Base-by-base conservation (phyloP, 2,888 invertebrate genomes). In the Pristionchus entomophagus region DNA sequence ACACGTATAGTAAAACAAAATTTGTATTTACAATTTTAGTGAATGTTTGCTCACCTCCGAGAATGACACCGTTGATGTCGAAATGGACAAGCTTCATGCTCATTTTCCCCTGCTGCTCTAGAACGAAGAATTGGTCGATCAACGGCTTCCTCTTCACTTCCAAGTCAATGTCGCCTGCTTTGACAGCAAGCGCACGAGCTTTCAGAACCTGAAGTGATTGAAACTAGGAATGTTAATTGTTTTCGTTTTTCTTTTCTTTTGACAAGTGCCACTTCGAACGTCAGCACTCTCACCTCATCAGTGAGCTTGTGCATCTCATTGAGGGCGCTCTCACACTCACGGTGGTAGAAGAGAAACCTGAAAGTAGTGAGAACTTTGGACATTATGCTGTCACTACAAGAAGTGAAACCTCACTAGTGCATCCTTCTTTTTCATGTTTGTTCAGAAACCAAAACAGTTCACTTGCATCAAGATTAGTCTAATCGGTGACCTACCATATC, bases 41-140 rank as follows among this genome's bases (percentile, higher is more conserved):
- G n/a, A n/a, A n/a, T n/a, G n/a, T n/a, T n/a, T n/a, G n/a, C n/a
- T n/a, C n/a, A 87, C 89, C 89, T 69, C 94, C 94, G 91, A 94
- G 94, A 94, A 94, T 94, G 90, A 94, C 94, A n/a, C 94, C 94
- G 89, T 94, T 94, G 56, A 94, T 94, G 90, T 94, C 94, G 87
- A 94, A 94, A 51, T 93, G 90, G 29, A 95, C 94, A 80, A 94
- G 94, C 5, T 91, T 89, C 80, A 91, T 88, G 2, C 93, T 92
- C 84, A 94, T 88, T 6, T 90, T 88, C 14, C 91, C 88, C 22
- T 92, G 91, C 4, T 92, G 90, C 8, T 92, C 89, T 78, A 93
- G 89, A 62, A 93, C 92, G 49, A 95, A 90, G 35, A 95, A 90
- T 89, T 94, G 90, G 89, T 94, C 94, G 78, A 94, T 91, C 89